Evolutionary conservation across 2,888 invertebrate species (phyloP).

Genomic region (Celastrina argiolus): DNA sequence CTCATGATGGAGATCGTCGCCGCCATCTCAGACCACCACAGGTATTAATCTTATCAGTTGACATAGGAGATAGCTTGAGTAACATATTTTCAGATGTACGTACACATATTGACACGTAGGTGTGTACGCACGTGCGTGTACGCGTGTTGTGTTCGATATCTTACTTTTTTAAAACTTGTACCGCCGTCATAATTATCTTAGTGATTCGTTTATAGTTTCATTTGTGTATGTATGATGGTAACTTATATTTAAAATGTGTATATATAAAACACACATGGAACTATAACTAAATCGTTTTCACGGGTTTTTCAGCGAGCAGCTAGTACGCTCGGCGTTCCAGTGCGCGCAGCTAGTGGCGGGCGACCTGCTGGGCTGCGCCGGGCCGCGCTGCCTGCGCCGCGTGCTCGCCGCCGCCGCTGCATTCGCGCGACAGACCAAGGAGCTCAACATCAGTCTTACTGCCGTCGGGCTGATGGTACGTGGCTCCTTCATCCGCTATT

Average conservation of each 20-base stretch:
- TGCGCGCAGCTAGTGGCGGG: constrained; percentile 96
- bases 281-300: neutral
- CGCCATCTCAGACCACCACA: constrained; percentile 95
- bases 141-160: no score
- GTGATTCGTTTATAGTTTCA: no score
- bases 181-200: no score
- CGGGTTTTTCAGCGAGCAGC: constrained; percentile 82
- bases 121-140: no score
- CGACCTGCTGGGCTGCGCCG: constrained; percentile 93
- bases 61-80: neutral
- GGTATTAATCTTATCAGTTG: constrained; percentile 67
- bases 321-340: constrained; percentile 96
- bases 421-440: constrained; percentile 97
- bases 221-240: constrained; percentile 1
- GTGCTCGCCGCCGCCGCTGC: constrained; percentile 96
- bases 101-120: no score
- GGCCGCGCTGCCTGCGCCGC: constrained; percentile 92
- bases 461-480: constrained; percentile 96
- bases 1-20: constrained; percentile 95
- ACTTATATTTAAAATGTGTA: neutral
- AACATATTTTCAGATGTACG: neutral
- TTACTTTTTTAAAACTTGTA: no score
- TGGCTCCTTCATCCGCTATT: no score
- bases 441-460: constrained; percentile 97
- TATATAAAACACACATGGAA: neutral